A percentile compares a stretch with the other conserved stretches of the same genome.
Evolutionary conservation across 53 echinoderm and acorn worm genomes (phyloP).

Genomic region (Patiria pectinifera): DNA sequence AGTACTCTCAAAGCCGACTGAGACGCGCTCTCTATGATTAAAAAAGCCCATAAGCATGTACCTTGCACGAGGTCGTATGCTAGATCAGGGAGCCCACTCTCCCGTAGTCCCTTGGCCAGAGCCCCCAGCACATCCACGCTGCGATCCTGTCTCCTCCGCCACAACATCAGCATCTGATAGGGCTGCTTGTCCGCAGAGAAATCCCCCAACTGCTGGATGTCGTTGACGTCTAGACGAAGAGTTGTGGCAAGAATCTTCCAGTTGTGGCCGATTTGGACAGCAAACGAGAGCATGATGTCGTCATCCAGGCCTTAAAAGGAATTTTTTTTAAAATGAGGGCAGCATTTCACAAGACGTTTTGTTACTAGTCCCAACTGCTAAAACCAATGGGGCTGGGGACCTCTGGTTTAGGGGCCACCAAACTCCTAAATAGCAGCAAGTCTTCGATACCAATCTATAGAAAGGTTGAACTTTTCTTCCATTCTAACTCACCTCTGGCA

Average conservation of each 20-base stretch:
- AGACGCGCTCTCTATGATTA: too few species aligned
- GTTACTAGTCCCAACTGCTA: too few species aligned
- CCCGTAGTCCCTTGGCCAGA: slow-evolving; percentile 43
- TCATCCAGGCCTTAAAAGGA: slow-evolving; percentile 54
- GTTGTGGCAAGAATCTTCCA: slow-evolving; percentile 36
- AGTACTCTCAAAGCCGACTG: too few species aligned
- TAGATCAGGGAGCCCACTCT: too few species aligned
- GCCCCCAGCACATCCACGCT: slow-evolving; percentile 56
- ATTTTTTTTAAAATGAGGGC: neutral
- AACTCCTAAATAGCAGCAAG: neutral
- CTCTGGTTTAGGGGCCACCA: neutral
- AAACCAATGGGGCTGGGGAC: too few species aligned
- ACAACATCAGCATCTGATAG: slow-evolving; percentile 63
- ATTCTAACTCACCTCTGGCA: slow-evolving; percentile 36
- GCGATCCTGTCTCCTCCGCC: slow-evolving; percentile 52
- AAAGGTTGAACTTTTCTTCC: neutral
- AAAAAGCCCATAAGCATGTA: too few species aligned
- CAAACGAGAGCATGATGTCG: slow-evolving; percentile 42
- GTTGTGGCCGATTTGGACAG: slow-evolving; percentile 35
- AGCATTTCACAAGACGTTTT: too few species aligned
- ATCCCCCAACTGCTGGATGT: neutral
- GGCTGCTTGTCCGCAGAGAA: slow-evolving; percentile 38
- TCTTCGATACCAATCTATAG: too few species aligned
- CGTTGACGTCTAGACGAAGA: neutral
- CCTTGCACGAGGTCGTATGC: too few species aligned